A percentile compares a stretch with the other conserved stretches of the same genome.
Evolutionary conservation across 1,140 invertebrate genomes (phyloP).

Genomic region (Zaprionus ornatus): DNA sequence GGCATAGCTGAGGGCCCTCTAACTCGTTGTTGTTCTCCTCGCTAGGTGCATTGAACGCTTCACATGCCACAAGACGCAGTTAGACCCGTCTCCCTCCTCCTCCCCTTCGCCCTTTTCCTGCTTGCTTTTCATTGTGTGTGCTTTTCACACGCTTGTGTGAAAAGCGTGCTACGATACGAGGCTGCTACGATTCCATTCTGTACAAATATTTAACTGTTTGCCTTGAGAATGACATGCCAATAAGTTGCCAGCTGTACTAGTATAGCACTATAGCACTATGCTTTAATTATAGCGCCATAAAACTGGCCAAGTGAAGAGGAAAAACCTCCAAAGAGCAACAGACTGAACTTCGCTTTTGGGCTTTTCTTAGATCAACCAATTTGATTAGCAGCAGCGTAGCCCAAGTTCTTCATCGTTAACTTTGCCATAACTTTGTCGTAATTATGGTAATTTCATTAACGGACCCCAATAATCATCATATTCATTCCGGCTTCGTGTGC

Average conservation of each 20-base stretch:
- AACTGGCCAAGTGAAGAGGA: background rate
- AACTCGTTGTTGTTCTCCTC: background rate
- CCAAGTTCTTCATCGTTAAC: background rate
- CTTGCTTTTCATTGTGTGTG: slow-evolving; percentile 32
- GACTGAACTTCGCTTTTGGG: background rate
- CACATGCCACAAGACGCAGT: slow-evolving; percentile 7
- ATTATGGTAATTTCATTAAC: slow-evolving; percentile 58
- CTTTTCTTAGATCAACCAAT: background rate
- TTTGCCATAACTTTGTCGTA: background rate
- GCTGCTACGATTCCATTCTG: slow-evolving; percentile 42
- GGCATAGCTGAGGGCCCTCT: slow-evolving; percentile 36
- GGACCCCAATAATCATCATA: slow-evolving; percentile 22
- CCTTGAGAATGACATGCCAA: slow-evolving; percentile 9
- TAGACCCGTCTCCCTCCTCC: background rate
- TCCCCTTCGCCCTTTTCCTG: background rate
- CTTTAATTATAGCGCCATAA: slow-evolving; percentile 17
- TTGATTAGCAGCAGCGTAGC: background rate
- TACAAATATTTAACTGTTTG: slow-evolving; percentile 70
- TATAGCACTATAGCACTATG: background rate
- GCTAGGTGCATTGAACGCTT: slow-evolving; percentile 44
- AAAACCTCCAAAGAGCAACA: background rate
- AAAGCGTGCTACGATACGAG: slow-evolving; percentile 68
- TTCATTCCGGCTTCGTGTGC: slow-evolving; percentile 59
- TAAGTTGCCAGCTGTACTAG: too few species aligned
- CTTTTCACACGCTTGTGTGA: slow-evolving; percentile 72